Evolutionary conservation across 2,888 invertebrate species (phyloP).

Genomic region (Microctonus aethiopoides): DNA sequence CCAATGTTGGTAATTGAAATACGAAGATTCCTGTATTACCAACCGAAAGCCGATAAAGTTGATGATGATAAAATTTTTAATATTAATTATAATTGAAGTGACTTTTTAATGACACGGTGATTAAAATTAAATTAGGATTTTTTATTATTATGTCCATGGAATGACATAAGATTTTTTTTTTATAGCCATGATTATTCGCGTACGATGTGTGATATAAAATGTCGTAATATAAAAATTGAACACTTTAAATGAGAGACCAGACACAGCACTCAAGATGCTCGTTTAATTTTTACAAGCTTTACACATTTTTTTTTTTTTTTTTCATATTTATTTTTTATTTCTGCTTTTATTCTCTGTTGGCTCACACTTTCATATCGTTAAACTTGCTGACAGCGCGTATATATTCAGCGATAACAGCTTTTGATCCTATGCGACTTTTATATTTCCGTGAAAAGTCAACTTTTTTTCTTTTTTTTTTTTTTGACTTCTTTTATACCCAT

Average conservation of each 20-base stretch:
- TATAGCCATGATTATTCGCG: not conserved
- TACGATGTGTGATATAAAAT: not conserved
- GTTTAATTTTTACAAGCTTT: conserved; percentile 40
- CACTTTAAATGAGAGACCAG: conserved; percentile 39
- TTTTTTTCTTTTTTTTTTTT: not conserved
- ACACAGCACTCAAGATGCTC: conserved; percentile 47
- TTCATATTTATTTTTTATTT: not conserved
- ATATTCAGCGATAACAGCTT: not conserved
- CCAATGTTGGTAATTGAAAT: not conserved
- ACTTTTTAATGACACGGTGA: not conserved
- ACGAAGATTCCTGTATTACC: not conserved
- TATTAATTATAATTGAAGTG: not conserved
- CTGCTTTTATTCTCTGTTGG: not conserved
- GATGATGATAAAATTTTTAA: not conserved
- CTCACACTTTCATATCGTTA: not conserved
- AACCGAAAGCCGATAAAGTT: not conserved
- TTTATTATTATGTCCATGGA: not conserved
- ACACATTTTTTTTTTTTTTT: conserved; percentile 28
- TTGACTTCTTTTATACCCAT: not conserved
- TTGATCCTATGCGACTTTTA: not conserved
- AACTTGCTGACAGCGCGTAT: not conserved
- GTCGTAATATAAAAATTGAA: not conserved
- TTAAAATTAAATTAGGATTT: not conserved
- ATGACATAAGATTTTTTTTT: not conserved
- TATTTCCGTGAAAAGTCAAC: not conserved